Evolutionary conservation across 2,797 vertebrate species (phyloP).

Genomic region (Corythornis leucogaster): DNA sequence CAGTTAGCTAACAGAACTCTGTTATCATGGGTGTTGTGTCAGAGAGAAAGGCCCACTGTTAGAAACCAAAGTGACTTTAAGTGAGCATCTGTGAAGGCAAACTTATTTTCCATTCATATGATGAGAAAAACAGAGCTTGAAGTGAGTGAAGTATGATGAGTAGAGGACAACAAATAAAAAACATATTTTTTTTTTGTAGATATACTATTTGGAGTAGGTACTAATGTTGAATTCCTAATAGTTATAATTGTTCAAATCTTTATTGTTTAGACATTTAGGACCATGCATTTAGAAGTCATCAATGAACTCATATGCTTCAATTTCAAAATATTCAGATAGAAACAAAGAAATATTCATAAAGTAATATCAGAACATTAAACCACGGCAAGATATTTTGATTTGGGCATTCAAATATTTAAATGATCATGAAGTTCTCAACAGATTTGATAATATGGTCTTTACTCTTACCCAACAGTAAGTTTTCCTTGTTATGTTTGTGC

Average conservation of each 20-base stretch:
- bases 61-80: background rate
- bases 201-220: background rate
- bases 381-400: background rate
- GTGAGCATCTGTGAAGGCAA: background rate
- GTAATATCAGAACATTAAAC: background rate
- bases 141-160: background rate
- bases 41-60: conserved; percentile 25
- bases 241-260: background rate
- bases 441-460: background rate
- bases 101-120: conserved; percentile 6
- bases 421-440: background rate
- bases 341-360: background rate
- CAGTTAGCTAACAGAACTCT: background rate
- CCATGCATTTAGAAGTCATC: background rate
- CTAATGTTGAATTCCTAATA: background rate
- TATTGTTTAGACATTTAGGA: background rate
- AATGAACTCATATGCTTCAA: background rate
- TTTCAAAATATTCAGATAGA: background rate
- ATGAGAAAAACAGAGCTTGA: background rate
- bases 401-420: background rate
- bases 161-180: background rate
- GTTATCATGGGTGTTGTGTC: background rate
- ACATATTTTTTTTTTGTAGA: background rate
- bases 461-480: background rate
- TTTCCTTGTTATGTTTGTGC: background rate